phyloP scores from a whole-genome alignment of 2,113 vertebrate species.

The Hassar affinis region DNA sequence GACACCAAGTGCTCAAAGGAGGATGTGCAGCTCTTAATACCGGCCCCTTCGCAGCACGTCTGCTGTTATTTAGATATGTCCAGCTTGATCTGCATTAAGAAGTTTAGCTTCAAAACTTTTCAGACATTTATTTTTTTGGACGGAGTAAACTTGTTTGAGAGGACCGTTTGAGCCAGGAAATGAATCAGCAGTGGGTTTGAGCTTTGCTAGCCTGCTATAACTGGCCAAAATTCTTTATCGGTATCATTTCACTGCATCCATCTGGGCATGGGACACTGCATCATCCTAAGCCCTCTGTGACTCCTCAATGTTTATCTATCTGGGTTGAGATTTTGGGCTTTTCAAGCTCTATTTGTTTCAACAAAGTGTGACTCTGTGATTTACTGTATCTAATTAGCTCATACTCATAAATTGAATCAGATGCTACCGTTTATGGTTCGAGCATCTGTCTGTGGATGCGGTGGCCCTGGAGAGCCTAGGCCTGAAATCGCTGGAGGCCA shows the following conservation, averaged over 20 bases:
- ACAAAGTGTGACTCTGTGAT: slow-evolving; percentile 33
- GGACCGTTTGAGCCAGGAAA: background rate
- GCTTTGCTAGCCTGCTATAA: slow-evolving; percentile 34
- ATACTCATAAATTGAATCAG: slow-evolving; percentile 42
- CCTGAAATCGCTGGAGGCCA: slow-evolving; percentile 24
- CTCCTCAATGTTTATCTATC: slow-evolving; percentile 9
- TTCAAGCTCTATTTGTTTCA: slow-evolving; percentile 28
- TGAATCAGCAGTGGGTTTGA: slow-evolving; percentile 18
- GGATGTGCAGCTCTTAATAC: slow-evolving; percentile 14
- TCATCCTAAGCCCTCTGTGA: background rate
- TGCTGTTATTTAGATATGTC: background rate
- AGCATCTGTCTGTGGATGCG: slow-evolving; percentile 37
- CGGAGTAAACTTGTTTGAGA: background rate
- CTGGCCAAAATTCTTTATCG: background rate
- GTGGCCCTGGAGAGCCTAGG: slow-evolving; percentile 35
- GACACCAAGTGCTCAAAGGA: slow-evolving; percentile 45
- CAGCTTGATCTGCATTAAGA: background rate
- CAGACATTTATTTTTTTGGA: slow-evolving; percentile 5
- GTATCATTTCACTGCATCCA: slow-evolving; percentile 34
- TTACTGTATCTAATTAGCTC: slow-evolving; percentile 47
- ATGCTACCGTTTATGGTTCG: slow-evolving; percentile 44
- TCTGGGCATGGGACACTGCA: slow-evolving; percentile 23
- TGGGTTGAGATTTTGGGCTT: background rate
- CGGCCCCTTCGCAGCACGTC: background rate
- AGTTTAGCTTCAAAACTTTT: background rate